Evolutionary conservation across 2,113 vertebrate species (phyloP).

Genomic region (Shinisaurus crocodilurus): DNA sequence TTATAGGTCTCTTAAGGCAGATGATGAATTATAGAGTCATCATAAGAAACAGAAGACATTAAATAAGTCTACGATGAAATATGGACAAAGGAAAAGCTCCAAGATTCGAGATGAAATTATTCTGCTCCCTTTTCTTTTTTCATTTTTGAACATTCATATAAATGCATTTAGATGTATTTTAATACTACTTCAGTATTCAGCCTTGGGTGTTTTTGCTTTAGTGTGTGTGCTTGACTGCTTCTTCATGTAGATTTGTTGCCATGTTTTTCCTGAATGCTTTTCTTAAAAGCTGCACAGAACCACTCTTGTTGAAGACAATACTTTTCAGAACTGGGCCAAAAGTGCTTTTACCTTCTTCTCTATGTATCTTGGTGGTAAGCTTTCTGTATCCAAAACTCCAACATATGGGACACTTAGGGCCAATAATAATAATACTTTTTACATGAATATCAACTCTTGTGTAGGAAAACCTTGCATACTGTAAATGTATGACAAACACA

Average conservation of each 20-base stretch:
- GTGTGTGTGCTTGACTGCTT: background rate
- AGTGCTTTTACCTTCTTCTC: background rate
- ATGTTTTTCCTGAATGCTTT: background rate
- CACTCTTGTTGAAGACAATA: background rate
- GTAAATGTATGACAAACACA: background rate
- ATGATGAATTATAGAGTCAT: background rate
- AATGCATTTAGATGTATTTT: background rate
- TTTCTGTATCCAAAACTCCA: background rate
- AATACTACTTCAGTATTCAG: background rate
- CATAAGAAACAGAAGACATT: background rate
- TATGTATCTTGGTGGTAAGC: background rate
- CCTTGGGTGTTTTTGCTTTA: background rate
- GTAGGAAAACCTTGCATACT: background rate
- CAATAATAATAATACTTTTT: background rate
- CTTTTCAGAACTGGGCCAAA: background rate
- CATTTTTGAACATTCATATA: background rate
- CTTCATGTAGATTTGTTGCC: background rate
- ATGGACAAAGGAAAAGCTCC: background rate
- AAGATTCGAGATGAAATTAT: background rate
- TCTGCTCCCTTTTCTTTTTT: background rate
- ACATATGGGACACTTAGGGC: background rate
- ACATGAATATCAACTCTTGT: background rate
- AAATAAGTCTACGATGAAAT: slow-evolving; percentile 29
- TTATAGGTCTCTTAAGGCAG: background rate
- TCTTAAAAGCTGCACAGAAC: background rate